phyloP scores from a whole-genome alignment of 2,113 vertebrate species.

The Pseudorectes ferrugineus region DNA sequence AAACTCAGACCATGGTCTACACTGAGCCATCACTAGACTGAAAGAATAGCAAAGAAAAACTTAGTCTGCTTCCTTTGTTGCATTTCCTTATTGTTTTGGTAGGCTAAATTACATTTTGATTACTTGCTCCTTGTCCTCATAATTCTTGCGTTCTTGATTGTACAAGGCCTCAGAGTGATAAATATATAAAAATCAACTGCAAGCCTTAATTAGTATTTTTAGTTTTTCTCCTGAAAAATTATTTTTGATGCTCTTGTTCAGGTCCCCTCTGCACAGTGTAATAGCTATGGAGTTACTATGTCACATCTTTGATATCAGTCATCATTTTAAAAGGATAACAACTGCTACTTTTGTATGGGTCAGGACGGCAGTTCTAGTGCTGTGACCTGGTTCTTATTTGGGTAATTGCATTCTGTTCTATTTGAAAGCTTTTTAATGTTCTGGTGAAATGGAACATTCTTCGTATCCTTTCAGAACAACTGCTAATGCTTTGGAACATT shows the following conservation, averaged over 20 bases:
- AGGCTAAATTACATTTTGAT: background rate
- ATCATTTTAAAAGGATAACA: background rate
- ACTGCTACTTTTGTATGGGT: background rate
- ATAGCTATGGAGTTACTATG: background rate
- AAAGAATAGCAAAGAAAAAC: background rate
- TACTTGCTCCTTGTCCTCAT: background rate
- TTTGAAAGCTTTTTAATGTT: slow-evolving; percentile 22
- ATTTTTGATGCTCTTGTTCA: background rate
- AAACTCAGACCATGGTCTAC: background rate
- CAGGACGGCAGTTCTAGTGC: background rate
- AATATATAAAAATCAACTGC: background rate
- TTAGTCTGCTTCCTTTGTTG: background rate
- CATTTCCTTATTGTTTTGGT: background rate
- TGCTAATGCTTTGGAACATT: background rate
- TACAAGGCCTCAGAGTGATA: background rate
- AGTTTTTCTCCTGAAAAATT: background rate
- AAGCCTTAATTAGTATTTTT: background rate
- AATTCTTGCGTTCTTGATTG: background rate
- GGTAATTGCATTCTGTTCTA: background rate
- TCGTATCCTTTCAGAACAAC: background rate
- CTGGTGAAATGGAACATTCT: slow-evolving; percentile 12
- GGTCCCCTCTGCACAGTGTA: background rate
- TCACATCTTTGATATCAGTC: background rate
- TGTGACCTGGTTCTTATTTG: slow-evolving; percentile 8
- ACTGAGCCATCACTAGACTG: background rate